A percentile compares a stretch with the other conserved stretches of the same genome.
Evolutionary conservation across 2,797 vertebrate genomes (phyloP).

Genomic region (Acanthornis magna): DNA sequence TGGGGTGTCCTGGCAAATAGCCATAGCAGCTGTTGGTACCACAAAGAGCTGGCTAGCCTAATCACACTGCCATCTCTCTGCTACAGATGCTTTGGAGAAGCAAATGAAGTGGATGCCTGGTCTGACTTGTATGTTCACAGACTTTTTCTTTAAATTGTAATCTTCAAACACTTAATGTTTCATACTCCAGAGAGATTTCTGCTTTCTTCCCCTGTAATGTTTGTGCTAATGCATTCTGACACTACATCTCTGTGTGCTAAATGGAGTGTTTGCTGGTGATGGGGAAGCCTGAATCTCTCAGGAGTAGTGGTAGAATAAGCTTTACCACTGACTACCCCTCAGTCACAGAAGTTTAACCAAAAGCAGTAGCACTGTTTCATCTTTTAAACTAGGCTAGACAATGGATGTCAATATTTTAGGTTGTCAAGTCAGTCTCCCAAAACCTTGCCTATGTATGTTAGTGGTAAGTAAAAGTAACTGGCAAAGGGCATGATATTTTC

Average conservation of each 20-base stretch:
- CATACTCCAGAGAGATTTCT: neutral
- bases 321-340: neutral
- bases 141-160: neutral
- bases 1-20: neutral
- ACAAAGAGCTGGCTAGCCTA: neutral
- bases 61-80: neutral
- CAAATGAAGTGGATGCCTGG: neutral
- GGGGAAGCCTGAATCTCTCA: neutral
- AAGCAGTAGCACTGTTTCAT: neutral
- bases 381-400: neutral
- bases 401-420: neutral
- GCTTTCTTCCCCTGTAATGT: neutral
- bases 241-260: neutral
- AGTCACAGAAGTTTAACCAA: neutral
- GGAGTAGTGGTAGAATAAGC: neutral
- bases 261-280: neutral
- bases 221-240: conserved; percentile 13
- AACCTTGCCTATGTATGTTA: neutral
- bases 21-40: neutral
- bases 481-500: neutral
- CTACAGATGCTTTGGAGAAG: neutral
- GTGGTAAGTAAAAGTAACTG: neutral
- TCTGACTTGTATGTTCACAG: neutral
- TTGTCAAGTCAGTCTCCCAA: neutral
- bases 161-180: neutral